Evolutionary conservation across 1,140 invertebrate species (phyloP), one percentile per base, ranked within the genome.

Genomic region (Sinonovacula constricta): DNA sequence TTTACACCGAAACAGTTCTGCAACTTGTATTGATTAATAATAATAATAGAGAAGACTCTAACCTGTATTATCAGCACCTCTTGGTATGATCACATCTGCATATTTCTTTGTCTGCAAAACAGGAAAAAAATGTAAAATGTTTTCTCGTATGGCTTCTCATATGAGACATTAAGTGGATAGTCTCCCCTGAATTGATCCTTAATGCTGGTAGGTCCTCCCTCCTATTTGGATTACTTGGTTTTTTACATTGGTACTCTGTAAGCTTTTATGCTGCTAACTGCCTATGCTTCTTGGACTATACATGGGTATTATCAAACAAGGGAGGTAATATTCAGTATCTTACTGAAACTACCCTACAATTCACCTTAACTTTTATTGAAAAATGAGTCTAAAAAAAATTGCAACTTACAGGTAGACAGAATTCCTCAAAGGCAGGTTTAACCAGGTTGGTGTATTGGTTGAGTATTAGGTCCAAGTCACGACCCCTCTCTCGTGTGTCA

Each of bases 361-460:
- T 45, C 39, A 45, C 7, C 39, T 45, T 18, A 45, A 45, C 18
- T 7, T 18, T 45, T 45, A 18, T 45, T 45, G 7, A 45, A 45
- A 45, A 45, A 45, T 45, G 7, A 18, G 7, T 45, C 18, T 10
- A 45, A 45, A 45, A 45, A 10, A 45, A n/a, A 49, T 51, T 4
- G 2, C 24, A 33, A 87, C 94, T 94, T 92, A 97, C 96, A 54
- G 98, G 98, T 83, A 98, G 93, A 91, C 98, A 99, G 92, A 99
- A 99, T 91, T 99, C 98, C 91, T 99, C 98, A 92, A 99, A 99
- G 1, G 98, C 98, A 49, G 98, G 98, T 90, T 99, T 99, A 0
- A 99, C 98, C 89, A 96, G 97, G 87, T 95, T 97, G 93, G 97
- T 98, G 90, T 99, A 99, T 88, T 99, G 97, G 88, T 95, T 95